Percentiles rank a stretch among this genome's conserved stretches.
These are phyloP conservation scores for Heliconius ismenius DNA, from an alignment of 2,888 invertebrate species.

Conservation along the genomic window DNA sequence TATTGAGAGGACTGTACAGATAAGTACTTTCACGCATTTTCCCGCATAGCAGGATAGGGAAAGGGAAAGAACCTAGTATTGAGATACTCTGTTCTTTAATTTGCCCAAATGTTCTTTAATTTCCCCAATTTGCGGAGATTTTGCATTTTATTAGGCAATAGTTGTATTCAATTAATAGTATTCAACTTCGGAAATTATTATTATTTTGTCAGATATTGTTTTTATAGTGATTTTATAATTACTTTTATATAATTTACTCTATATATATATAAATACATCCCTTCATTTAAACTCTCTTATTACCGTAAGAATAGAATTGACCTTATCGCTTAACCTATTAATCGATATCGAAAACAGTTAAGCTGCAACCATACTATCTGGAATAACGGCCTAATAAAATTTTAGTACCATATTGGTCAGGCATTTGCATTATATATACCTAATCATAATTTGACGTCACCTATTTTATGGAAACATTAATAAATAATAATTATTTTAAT, in stretches of 20 bases:
- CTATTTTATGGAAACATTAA: neutral
- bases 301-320: constrained; percentile 11
- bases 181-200: no score
- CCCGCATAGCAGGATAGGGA: neutral
- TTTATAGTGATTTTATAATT: neutral
- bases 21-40: neutral
- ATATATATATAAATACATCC: no score
- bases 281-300: neutral
- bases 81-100: no score
- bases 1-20: neutral
- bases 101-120: no score
- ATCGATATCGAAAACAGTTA: constrained; percentile 29
- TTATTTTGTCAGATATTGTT: neutral
- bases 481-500: neutral
- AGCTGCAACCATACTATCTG: constrained; percentile 20
- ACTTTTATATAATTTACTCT: no score
- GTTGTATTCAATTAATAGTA: no score
- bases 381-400: constrained; percentile 22
- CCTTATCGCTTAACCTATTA: constrained; percentile 29
- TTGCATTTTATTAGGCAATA: no score
- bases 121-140: no score
- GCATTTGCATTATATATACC: neutral
- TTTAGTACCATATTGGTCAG: constrained; percentile 2
- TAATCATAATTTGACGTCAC: neutral
- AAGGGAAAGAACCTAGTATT: no score